A percentile compares a stretch with the other conserved stretches of the same genome.
Conservation (phyloP, 2,888 invertebrate genomes). For the Strigamia crassipes region DNA sequence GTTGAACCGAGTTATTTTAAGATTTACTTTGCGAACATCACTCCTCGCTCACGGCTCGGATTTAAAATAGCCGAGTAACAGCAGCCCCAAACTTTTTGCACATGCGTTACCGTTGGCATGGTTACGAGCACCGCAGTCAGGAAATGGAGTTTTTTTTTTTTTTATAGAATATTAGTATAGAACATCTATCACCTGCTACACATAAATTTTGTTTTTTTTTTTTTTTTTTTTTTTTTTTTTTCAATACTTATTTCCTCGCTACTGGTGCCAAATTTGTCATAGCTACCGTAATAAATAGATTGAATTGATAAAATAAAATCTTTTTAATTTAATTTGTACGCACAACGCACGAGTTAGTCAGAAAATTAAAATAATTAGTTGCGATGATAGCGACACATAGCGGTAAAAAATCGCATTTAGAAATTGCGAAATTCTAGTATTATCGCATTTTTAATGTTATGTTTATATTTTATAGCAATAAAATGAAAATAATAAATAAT, state of each 20-base stretch:
- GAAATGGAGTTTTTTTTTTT: not conserved
- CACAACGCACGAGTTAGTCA: not conserved
- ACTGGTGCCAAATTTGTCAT: not conserved
- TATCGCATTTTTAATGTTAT: not conserved
- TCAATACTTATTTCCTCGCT: not conserved
- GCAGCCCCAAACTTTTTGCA: constrained; percentile 18
- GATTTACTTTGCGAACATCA: constrained; percentile 24
- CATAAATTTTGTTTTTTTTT: not conserved
- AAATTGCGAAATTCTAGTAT: too few relatives aligned
- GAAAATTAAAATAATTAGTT: not conserved
- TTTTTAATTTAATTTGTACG: not conserved
- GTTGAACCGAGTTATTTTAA: constrained; percentile 26
- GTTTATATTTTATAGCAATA: too few relatives aligned
- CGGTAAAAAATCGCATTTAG: too few relatives aligned
- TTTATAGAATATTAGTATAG: too few relatives aligned
- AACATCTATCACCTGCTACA: too few relatives aligned
- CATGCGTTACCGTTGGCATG: not conserved
- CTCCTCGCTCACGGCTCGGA: constrained; percentile 1
- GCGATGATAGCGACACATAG: too few relatives aligned
- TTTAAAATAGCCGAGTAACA: constrained; percentile 22
- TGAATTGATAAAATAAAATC: not conserved
- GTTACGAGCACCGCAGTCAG: not conserved
- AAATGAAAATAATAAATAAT: not conserved
- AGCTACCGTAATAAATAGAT: not conserved
- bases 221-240: not conserved